phyloP scores from a whole-genome alignment of 2,888 invertebrate genomes.

The Selenia dentaria region DNA sequence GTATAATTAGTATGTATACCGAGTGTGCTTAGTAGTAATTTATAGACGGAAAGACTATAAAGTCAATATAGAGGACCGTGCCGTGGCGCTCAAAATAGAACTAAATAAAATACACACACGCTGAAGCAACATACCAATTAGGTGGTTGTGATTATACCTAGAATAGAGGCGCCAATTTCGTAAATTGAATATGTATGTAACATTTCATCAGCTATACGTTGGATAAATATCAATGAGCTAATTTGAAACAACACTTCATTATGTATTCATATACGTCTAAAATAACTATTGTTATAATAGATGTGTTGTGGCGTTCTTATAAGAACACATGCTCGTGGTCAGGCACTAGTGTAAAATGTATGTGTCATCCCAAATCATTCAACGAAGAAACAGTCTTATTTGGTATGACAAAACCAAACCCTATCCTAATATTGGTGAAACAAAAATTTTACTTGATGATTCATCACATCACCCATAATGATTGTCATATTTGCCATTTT shows the following conservation, averaged over 20 bases:
- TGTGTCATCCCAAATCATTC: no score
- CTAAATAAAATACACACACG: conserved; percentile 9
- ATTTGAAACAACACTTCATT: neutral
- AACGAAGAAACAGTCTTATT: no score
- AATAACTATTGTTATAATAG: no score
- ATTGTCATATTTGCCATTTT: no score
- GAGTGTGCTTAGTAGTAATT: neutral
- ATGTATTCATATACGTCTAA: neutral
- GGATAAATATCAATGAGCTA: conserved; percentile 11
- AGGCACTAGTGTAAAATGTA: no score
- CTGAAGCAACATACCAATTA: conserved; percentile 17
- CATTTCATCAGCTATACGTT: neutral
- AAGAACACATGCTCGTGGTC: no score
- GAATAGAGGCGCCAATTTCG: conserved; percentile 7
- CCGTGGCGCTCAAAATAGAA: conserved; percentile 12
- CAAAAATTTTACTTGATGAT: no score
- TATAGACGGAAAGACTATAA: conserved; percentile 3
- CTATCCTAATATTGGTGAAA: no score
- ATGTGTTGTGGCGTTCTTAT: no score
- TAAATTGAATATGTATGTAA: conserved; percentile 5
- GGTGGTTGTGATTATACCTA: conserved; percentile 6
- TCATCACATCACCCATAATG: no score
- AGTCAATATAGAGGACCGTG: neutral
- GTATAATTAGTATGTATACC: neutral
- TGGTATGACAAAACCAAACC: no score